A percentile compares a stretch with the other conserved stretches of the same genome.
Evolutionary conservation across 2,888 invertebrate genomes (phyloP).

Genomic region (Macropis europaea): DNA sequence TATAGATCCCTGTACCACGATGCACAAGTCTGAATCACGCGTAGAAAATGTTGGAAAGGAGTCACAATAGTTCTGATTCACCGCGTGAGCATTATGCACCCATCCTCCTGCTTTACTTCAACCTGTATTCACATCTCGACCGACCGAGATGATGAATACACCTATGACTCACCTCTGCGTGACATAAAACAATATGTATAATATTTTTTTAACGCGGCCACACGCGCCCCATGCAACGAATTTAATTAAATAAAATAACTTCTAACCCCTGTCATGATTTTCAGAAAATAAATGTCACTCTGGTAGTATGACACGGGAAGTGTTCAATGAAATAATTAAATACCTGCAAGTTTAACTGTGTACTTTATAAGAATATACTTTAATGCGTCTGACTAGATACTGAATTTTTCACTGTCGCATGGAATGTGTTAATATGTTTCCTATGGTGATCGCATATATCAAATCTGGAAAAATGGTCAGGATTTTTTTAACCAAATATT

Average conservation of each 20-base stretch:
- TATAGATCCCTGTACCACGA: slow-evolving; percentile 28
- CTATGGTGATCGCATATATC: too few species aligned
- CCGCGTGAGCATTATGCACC: slow-evolving; percentile 29
- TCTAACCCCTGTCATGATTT: neutral
- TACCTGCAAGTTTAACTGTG: too few species aligned
- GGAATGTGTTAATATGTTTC: too few species aligned
- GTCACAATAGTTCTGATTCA: slow-evolving; percentile 42
- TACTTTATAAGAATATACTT: too few species aligned
- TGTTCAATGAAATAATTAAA: too few species aligned
- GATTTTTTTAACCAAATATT: too few species aligned
- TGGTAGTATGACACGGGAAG: too few species aligned
- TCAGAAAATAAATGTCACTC: too few species aligned
- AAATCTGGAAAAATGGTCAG: too few species aligned
- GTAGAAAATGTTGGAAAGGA: slow-evolving; percentile 23
- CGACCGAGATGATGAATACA: slow-evolving; percentile 37
- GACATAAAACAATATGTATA: slow-evolving; percentile 15
- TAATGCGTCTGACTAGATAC: too few species aligned
- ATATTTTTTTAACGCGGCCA: neutral
- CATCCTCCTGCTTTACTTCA: slow-evolving; percentile 19
- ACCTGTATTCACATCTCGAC: slow-evolving; percentile 8
- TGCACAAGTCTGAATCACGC: slow-evolving; percentile 28
- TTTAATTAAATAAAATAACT: too few species aligned
- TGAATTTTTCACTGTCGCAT: too few species aligned
- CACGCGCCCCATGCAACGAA: neutral
- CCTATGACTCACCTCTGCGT: slow-evolving; percentile 31